Evolutionary conservation across 2,888 invertebrate genomes (phyloP).

Genomic region (Heteromurus nitidus): DNA sequence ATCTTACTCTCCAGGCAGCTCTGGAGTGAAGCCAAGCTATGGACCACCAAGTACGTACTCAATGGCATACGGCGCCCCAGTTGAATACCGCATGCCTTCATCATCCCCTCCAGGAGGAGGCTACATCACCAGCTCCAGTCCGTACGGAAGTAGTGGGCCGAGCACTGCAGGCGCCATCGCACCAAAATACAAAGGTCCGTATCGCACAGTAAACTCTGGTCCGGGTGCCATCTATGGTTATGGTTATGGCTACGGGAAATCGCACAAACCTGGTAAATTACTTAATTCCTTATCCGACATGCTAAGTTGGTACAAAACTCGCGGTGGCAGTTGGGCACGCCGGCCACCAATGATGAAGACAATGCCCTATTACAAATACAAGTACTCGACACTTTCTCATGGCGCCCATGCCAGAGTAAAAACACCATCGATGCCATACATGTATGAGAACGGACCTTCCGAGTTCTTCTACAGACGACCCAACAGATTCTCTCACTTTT

Average conservation of each 20-base stretch:
- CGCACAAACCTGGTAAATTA: conserved; percentile 31
- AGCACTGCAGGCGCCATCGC: neutral
- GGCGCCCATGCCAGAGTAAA: neutral
- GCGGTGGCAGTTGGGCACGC: conserved; percentile 40
- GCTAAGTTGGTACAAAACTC: conserved; percentile 52
- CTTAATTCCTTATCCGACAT: conserved; percentile 46
- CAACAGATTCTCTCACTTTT: conserved; percentile 1
- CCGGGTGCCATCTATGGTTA: conserved; percentile 18
- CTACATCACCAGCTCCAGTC: conserved; percentile 36
- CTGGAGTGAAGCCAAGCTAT: conserved; percentile 24
- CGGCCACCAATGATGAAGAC: conserved; percentile 41
- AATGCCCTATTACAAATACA: conserved; percentile 55
- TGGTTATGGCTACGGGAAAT: conserved; percentile 48
- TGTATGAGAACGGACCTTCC: conserved; percentile 48
- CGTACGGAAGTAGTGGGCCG: conserved; percentile 17
- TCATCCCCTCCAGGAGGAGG: neutral
- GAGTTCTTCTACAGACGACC: conserved; percentile 30
- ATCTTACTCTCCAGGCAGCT: neutral
- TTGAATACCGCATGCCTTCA: conserved; percentile 38
- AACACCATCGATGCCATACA: conserved; percentile 23
- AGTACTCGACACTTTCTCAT: conserved; percentile 50
- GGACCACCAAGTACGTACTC: conserved; percentile 10
- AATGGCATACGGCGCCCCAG: conserved; percentile 41
- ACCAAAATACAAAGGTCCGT: conserved; percentile 58
- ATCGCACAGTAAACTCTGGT: conserved; percentile 34